A percentile compares a stretch with the other conserved stretches of the same genome.
Evolutionary conservation across 1,140 invertebrate genomes (phyloP).

Genomic region (Drosophila baimaii): DNA sequence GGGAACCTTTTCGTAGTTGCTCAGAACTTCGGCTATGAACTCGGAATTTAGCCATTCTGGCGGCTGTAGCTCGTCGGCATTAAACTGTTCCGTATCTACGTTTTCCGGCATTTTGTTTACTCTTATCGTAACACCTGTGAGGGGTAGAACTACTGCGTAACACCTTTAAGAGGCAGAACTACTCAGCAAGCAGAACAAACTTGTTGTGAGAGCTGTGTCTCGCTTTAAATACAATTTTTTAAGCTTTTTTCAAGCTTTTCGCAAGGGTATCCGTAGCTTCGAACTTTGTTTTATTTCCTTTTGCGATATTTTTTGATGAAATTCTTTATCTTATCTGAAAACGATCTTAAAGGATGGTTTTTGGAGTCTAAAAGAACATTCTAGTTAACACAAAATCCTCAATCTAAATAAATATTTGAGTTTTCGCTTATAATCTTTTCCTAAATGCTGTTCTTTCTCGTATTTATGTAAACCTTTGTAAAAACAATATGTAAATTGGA

Average conservation of each 20-base stretch:
- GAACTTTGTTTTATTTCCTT: background rate
- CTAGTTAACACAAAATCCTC: background rate
- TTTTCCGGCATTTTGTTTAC: constrained; percentile 38
- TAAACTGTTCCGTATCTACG: constrained; percentile 39
- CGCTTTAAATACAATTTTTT: background rate
- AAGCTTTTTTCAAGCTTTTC: constrained; percentile 19
- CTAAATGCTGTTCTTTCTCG: background rate
- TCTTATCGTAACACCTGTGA: background rate
- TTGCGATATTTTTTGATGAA: background rate
- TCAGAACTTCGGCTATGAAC: constrained; percentile 53
- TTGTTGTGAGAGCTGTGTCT: background rate
- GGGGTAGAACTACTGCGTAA: background rate
- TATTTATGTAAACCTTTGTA: background rate
- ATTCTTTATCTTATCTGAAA: constrained; percentile 1
- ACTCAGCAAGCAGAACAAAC: background rate
- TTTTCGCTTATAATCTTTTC: too few species aligned
- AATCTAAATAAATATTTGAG: background rate
- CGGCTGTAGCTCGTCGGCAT: constrained; percentile 65
- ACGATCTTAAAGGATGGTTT: background rate
- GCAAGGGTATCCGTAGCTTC: background rate
- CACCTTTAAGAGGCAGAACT: background rate
- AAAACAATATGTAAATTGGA: too few species aligned
- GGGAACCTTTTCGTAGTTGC: constrained; percentile 23
- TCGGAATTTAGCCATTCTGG: constrained; percentile 61
- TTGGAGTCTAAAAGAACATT: background rate